These are phyloP conservation scores for Epizoanthus fatuus DNA, from an alignment of 92 coral and sea anemone genomes.

Conservation along the genomic window DNA sequence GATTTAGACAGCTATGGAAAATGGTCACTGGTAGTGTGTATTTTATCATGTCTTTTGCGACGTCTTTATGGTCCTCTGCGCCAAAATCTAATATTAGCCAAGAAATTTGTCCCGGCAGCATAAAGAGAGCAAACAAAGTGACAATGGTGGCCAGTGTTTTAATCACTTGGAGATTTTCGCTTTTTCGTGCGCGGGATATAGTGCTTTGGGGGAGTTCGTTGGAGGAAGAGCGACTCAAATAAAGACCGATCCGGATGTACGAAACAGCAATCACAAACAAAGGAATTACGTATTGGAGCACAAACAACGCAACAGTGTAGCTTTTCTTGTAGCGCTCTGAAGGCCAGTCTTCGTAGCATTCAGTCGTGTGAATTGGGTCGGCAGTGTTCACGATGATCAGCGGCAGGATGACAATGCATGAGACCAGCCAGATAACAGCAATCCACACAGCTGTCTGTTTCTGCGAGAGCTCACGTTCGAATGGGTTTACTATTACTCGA, in stretches of 20 bases:
- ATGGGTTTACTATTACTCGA: slow-evolving; percentile 82
- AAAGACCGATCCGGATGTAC: slow-evolving; percentile 76
- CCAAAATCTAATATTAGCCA: slow-evolving; percentile 95
- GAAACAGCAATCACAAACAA: slow-evolving; percentile 72
- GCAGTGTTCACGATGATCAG: slow-evolving; percentile 39
- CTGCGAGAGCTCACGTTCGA: slow-evolving; percentile 71
- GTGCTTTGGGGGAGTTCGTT: slow-evolving; percentile 20
- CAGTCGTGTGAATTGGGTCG: neutral
- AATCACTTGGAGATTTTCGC: slow-evolving; percentile 89
- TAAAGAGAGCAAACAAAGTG: slow-evolving; percentile 84
- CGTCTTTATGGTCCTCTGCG: slow-evolving; percentile 41
- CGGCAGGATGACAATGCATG: slow-evolving; percentile 63
- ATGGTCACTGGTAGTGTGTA: slow-evolving; percentile 25
- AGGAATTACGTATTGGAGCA: slow-evolving; percentile 83
- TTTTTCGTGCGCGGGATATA: slow-evolving; percentile 58
- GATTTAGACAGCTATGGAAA: slow-evolving; percentile 39
- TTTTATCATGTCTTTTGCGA: slow-evolving; percentile 42
- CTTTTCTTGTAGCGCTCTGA: slow-evolving; percentile 47
- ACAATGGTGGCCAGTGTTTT: slow-evolving; percentile 93
- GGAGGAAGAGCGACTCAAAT: slow-evolving; percentile 56
- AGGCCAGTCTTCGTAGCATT: slow-evolving; percentile 70
- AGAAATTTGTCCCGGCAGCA: slow-evolving; percentile 91
- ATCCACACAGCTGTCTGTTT: slow-evolving; percentile 62
- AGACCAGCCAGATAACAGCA: slow-evolving; percentile 69
- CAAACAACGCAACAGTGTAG: slow-evolving; percentile 71